A percentile compares a stretch with the other conserved stretches of the same genome.
Conservation (phyloP, 2,797 vertebrate species). For the Tangara arthus region DNA sequence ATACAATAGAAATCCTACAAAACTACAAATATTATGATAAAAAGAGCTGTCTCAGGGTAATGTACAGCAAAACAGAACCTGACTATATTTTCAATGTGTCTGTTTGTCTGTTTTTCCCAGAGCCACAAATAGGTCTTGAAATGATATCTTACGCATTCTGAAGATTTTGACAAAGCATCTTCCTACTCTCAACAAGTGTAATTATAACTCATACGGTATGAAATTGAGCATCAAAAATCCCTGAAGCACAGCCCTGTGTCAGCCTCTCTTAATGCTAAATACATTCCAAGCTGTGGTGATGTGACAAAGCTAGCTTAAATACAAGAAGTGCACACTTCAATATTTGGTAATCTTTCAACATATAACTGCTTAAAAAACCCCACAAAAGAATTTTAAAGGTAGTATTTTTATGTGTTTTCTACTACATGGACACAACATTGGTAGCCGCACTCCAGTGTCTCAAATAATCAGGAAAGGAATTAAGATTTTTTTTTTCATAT, state of each 20-base stretch:
- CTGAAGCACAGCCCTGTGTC: neutral
- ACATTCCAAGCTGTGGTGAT: neutral
- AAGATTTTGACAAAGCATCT: neutral
- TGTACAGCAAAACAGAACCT: neutral
- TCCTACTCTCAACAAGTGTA: neutral
- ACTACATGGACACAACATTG: neutral
- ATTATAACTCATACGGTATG: neutral
- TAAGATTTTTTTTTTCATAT: neutral
- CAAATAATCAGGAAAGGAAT: neutral
- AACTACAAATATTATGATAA: neutral
- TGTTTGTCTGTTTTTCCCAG: neutral
- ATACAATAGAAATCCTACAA: neutral
- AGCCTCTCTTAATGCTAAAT: neutral
- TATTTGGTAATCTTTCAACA: neutral
- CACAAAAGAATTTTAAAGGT: neutral
- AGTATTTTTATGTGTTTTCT: neutral
- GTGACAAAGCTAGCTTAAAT: neutral
- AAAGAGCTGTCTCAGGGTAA: neutral
- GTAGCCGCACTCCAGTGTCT: neutral
- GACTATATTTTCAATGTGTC: neutral
- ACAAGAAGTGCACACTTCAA: neutral
- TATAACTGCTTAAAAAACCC: neutral
- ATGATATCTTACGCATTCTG: neutral
- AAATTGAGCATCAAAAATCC: neutral
- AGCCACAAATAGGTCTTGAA: neutral